A percentile compares a stretch with the other conserved stretches of the same genome.
These are phyloP conservation scores for Hydropotes inermis DNA, from an alignment of 2,113 vertebrate species.

Conservation along the genomic window DNA sequence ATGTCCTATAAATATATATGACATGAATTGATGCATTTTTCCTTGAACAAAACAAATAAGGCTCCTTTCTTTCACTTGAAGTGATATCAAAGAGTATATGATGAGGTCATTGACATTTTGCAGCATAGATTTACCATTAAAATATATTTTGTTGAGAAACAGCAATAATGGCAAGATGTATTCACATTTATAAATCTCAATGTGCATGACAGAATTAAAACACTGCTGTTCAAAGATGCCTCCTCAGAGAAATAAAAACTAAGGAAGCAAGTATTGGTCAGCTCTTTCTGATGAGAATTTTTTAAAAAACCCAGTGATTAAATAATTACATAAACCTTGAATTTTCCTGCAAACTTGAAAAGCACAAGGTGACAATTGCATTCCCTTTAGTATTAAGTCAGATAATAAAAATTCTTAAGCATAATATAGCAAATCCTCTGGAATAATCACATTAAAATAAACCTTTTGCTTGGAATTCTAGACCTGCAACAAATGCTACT, in stretches of 20 bases:
- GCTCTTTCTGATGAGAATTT: neutral
- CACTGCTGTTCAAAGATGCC: neutral
- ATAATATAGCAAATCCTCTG: neutral
- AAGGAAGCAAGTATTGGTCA: neutral
- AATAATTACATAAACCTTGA: neutral
- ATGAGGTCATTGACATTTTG: constrained; percentile 50
- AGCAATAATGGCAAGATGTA: constrained; percentile 30
- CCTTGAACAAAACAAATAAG: neutral
- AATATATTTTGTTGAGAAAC: constrained; percentile 63
- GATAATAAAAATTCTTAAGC: neutral
- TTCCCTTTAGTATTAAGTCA: neutral
- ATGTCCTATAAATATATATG: neutral
- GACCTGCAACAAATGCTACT: neutral
- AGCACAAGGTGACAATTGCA: neutral
- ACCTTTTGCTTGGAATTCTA: neutral
- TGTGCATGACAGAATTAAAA: constrained; percentile 40
- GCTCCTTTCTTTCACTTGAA: constrained; percentile 21
- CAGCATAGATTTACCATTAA: constrained; percentile 59
- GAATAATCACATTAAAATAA: neutral
- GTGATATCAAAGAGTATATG: neutral
- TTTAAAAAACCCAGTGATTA: neutral
- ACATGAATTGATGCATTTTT: constrained; percentile 2
- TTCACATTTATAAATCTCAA: constrained; percentile 38
- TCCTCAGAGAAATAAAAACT: constrained; percentile 47
- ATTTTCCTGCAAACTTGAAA: neutral